A percentile compares a stretch with the other conserved stretches of the same genome.
Evolutionary conservation across 1,140 invertebrate species (phyloP).

Genomic region (Macrotrachela quadricornifera): DNA sequence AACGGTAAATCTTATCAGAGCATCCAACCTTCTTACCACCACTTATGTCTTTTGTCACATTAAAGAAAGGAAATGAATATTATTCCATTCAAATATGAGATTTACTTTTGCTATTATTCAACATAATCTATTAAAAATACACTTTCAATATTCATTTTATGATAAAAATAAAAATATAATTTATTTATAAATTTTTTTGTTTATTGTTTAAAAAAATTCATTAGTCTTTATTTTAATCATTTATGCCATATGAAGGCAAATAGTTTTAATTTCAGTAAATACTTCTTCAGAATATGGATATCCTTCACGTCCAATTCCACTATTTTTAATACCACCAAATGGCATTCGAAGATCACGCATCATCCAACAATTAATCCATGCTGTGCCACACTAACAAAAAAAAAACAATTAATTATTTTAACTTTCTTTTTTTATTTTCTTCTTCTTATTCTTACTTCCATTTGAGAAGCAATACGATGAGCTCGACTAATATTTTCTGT

Average conservation of each 20-base stretch:
- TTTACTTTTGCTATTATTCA: no score
- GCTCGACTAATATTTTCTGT: conserved; percentile 28
- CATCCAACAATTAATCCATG: conserved; percentile 43
- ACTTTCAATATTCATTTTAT: no score
- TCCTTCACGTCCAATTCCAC: conserved; percentile 38
- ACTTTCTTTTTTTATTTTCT: conserved; percentile 6
- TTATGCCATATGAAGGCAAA: conserved; percentile 30
- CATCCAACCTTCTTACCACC: no score
- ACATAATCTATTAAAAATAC: no score
- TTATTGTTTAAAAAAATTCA: no score
- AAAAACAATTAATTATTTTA: conserved; percentile 8
- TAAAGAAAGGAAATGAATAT: no score
- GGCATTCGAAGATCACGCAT: conserved; percentile 38
- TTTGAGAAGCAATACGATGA: conserved; percentile 30
- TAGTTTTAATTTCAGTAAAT: conserved; percentile 38
- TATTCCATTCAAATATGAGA: no score
- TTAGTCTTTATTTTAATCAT: not conserved
- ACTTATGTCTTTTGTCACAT: no score
- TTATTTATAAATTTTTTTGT: no score
- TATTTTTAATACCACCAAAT: conserved; percentile 40
- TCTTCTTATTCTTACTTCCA: conserved; percentile 22
- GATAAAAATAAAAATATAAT: no score
- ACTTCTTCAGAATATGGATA: conserved; percentile 37
- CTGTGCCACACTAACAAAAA: conserved; percentile 35
- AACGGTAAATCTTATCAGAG: no score